phyloP scores from a whole-genome alignment of 92 coral and sea anemone species.

The Nematostella vectensis region DNA sequence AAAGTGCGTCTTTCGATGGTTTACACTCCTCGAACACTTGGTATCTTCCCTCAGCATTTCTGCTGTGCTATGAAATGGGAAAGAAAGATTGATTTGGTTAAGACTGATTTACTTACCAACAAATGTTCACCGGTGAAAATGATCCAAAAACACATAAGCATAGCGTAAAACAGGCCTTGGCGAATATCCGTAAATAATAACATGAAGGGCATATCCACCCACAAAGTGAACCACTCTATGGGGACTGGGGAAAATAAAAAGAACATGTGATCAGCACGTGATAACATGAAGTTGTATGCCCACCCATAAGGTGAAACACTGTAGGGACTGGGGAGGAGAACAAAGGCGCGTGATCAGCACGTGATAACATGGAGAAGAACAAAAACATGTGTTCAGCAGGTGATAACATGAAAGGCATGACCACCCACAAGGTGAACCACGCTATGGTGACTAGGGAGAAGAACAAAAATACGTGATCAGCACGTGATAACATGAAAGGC shows the following conservation, averaged over 20 bases:
- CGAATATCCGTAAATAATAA: conserved; percentile 74
- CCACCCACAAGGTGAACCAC: no score
- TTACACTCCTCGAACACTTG: no score
- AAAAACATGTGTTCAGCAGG: no score
- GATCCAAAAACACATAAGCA: conserved; percentile 86
- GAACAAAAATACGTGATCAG: neutral
- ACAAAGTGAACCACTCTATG: conserved; percentile 87
- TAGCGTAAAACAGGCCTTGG: conserved; percentile 85
- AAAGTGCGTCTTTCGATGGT: no score
- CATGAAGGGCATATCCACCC: conserved; percentile 86
- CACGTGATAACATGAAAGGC: neutral
- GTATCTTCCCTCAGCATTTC: no score
- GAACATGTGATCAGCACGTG: no score
- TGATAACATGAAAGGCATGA: no score
- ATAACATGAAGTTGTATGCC: no score
- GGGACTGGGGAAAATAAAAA: conserved; percentile 47
- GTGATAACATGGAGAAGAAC: neutral
- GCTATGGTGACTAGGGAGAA: conserved; percentile 2
- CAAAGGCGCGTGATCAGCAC: neutral
- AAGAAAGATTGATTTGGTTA: no score
- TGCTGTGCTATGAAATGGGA: no score
- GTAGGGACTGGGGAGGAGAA: neutral
- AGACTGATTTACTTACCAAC: conserved; percentile 70
- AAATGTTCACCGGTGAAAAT: conserved; percentile 95
- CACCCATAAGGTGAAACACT: no score